A percentile compares a stretch with the other conserved stretches of the same genome.
Evolutionary conservation across 2,113 vertebrate species (phyloP).

Genomic region (Loxodonta africana): DNA sequence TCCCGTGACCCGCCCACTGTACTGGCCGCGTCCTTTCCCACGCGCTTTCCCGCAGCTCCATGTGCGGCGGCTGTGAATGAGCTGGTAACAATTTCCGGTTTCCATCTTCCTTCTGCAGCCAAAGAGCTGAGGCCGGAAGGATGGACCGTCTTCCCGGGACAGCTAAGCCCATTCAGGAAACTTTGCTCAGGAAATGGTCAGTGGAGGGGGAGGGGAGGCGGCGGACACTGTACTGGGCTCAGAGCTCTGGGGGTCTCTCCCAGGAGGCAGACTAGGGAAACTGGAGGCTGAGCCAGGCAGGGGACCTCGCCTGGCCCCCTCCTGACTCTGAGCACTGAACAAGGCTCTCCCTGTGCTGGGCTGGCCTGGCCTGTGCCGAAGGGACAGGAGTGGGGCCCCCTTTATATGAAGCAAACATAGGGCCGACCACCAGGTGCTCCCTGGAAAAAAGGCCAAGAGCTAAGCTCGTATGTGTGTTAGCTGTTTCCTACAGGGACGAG

Average conservation of each 20-base stretch:
- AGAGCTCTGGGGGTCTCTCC: background rate
- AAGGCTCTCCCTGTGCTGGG: fast-evolving
- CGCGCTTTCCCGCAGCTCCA: background rate
- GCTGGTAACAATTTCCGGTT: constrained; percentile 57
- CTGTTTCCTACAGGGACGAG: fast-evolving
- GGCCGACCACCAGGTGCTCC: too few species aligned
- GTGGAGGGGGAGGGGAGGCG: background rate
- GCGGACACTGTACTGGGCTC: background rate
- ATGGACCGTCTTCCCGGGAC: background rate
- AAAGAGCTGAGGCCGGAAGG: background rate
- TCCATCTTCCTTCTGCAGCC: background rate
- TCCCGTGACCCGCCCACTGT: fast-evolving
- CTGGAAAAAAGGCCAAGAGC: fast-evolving
- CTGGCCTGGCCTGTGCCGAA: background rate
- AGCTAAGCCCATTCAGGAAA: constrained; percentile 7
- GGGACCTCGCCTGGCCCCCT: fast-evolving
- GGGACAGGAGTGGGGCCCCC: background rate
- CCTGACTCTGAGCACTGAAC: background rate
- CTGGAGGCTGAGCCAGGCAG: background rate
- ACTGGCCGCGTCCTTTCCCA: constrained; percentile 22
- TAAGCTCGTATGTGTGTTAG: too few species aligned
- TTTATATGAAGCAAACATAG: background rate
- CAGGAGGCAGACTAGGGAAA: background rate
- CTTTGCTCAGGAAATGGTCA: background rate
- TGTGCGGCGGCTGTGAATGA: background rate